Evolutionary conservation across 2,113 vertebrate species (phyloP).

Genomic region (Choloepus hoffmanni): DNA sequence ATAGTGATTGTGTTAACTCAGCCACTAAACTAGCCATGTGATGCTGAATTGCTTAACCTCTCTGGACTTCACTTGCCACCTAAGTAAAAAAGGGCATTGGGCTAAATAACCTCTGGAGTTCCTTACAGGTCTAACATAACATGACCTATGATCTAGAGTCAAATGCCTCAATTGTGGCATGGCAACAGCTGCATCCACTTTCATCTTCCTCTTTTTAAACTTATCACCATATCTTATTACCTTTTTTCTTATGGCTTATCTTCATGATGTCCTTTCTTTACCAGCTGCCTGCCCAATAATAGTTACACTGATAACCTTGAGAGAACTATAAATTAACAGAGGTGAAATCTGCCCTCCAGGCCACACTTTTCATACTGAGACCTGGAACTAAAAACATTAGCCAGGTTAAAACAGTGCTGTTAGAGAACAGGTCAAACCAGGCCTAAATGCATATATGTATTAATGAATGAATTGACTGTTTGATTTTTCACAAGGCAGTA

Average conservation of each 20-base stretch:
- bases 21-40: neutral
- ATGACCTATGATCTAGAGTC: neutral
- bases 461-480: neutral
- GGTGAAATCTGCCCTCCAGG: conserved; percentile 25
- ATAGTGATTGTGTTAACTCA: conserved; percentile 22
- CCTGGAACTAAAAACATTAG: conserved; percentile 27
- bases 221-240: neutral
- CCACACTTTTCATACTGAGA: neutral
- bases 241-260: conserved; percentile 2
- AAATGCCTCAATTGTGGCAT: neutral
- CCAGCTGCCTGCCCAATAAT: conserved; percentile 39
- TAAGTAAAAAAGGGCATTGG: neutral
- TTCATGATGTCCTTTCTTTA: conserved; percentile 11
- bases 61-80: conserved; percentile 23
- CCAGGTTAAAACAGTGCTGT: neutral
- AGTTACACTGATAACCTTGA: conserved; percentile 34
- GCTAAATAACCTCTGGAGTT: conserved; percentile 43
- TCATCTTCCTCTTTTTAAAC: conserved; percentile 23
- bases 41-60: conserved; percentile 33
- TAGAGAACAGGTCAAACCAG: neutral
- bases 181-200: neutral
- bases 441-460: neutral
- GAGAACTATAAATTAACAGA: conserved; percentile 47
- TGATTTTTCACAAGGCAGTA: conserved; percentile 53
- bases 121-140: neutral